A percentile compares a stretch with the other conserved stretches of the same genome.
Evolutionary conservation across 2,888 invertebrate species (phyloP).

Genomic region (Spialia ferax): DNA sequence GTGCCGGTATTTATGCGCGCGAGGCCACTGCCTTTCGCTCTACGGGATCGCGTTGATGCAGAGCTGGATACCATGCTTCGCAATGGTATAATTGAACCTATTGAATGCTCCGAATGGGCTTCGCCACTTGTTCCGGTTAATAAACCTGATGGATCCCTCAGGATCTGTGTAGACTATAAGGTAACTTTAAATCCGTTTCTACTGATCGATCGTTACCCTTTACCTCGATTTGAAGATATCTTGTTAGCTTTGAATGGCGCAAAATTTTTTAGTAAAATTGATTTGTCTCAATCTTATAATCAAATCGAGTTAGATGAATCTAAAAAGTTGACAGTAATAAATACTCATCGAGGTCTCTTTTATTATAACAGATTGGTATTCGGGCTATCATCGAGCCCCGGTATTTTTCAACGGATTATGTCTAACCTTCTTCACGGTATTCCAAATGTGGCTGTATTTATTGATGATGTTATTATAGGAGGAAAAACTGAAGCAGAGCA

Average conservation of each 20-base stretch:
- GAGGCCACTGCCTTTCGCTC: too few relatives aligned
- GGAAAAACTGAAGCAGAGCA: neutral
- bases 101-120: too few relatives aligned
- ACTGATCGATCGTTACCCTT: neutral
- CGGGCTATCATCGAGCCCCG: neutral
- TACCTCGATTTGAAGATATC: too few relatives aligned
- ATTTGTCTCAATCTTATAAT: neutral
- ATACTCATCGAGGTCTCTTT: neutral
- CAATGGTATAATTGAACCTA: too few relatives aligned
- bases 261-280: neutral
- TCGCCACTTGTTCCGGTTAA: too few relatives aligned
- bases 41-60: too few relatives aligned
- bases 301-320: neutral
- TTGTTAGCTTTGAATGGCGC: too few relatives aligned
- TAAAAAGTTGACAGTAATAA: neutral
- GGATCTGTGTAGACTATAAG: too few relatives aligned
- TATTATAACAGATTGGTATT: neutral
- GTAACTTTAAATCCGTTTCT: too few relatives aligned
- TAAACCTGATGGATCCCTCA: too few relatives aligned
- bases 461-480: neutral
- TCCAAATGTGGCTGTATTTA: neutral
- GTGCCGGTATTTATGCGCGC: too few relatives aligned
- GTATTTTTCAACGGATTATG: conserved; percentile 1
- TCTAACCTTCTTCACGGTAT: neutral
- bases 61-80: too few relatives aligned